A percentile compares a stretch with the other conserved stretches of the same genome.
Evolutionary conservation across 2,797 vertebrate species (phyloP).

Genomic region (Nannoperca obscura): DNA sequence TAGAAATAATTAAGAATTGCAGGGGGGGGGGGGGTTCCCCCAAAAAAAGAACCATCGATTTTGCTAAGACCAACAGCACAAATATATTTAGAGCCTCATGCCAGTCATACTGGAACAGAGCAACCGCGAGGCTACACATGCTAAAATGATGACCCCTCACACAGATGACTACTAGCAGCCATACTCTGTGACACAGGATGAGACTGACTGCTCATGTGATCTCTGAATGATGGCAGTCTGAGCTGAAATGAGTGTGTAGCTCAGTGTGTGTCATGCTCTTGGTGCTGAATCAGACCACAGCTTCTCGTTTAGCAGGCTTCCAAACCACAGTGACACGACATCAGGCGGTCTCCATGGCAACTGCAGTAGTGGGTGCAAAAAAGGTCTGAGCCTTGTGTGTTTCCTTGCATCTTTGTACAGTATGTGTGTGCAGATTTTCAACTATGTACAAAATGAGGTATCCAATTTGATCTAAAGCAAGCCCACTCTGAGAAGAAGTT

Average conservation of each 20-base stretch:
- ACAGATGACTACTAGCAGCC: conserved; percentile 19
- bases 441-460: background rate
- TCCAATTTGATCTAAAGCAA: background rate
- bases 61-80: background rate
- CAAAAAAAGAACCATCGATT: no score
- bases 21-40: no score
- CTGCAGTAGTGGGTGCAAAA: conserved; percentile 36
- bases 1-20: no score
- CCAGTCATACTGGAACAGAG: background rate
- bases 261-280: conserved; percentile 20
- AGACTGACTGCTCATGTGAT: conserved; percentile 45
- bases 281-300: conserved; percentile 61
- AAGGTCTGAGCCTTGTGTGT: conserved; percentile 12
- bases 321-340: conserved; percentile 69
- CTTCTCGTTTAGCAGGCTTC: conserved; percentile 49
- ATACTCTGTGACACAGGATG: conserved; percentile 33
- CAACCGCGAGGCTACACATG: background rate
- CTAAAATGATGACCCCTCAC: conserved; percentile 26
- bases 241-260: conserved; percentile 37
- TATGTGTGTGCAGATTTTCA: background rate
- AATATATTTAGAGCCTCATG: background rate
- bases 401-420: background rate
- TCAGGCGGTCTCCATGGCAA: conserved; percentile 59
- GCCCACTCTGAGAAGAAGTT: background rate
- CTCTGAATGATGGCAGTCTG: conserved; percentile 35